These are phyloP conservation scores for Bufo gargarizans DNA, from an alignment of 2,113 vertebrate species.

Conservation along the genomic window DNA sequence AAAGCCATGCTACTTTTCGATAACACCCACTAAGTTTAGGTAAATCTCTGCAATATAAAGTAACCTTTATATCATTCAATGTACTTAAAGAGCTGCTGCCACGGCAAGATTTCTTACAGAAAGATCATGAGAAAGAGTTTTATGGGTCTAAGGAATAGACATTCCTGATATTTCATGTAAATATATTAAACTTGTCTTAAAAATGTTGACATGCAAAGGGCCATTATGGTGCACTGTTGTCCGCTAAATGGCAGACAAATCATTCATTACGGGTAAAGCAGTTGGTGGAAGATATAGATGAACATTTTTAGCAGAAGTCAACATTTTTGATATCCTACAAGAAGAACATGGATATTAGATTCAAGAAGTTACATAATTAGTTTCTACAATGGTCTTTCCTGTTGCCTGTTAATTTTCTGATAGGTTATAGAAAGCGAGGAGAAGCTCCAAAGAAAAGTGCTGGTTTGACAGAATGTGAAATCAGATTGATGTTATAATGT, in stretches of 20 bases:
- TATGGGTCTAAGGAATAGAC: not conserved
- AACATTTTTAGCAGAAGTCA: conserved; percentile 50
- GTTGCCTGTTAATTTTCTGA: conserved; percentile 43
- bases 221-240: not conserved
- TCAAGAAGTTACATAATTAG: not conserved
- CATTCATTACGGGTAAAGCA: not conserved
- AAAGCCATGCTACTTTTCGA: not conserved
- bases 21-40: not conserved
- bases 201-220: not conserved
- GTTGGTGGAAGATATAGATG: not conserved
- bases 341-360: not conserved
- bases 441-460: conserved; percentile 36
- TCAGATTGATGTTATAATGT: conserved; percentile 45
- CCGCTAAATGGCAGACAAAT: not conserved
- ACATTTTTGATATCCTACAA: conserved; percentile 35
- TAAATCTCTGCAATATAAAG: not conserved
- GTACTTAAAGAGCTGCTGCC: no score
- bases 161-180: not conserved
- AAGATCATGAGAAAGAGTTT: not conserved
- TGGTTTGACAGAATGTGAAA: conserved; percentile 54
- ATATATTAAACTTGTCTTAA: not conserved
- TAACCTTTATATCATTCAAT: not conserved
- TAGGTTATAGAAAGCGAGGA: conserved; percentile 36
- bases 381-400: conserved; percentile 25
- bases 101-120: not conserved